These are phyloP conservation scores for Crocodylus rhombifer DNA, from an alignment of 2,797 vertebrate species.

Conservation along the genomic window DNA sequence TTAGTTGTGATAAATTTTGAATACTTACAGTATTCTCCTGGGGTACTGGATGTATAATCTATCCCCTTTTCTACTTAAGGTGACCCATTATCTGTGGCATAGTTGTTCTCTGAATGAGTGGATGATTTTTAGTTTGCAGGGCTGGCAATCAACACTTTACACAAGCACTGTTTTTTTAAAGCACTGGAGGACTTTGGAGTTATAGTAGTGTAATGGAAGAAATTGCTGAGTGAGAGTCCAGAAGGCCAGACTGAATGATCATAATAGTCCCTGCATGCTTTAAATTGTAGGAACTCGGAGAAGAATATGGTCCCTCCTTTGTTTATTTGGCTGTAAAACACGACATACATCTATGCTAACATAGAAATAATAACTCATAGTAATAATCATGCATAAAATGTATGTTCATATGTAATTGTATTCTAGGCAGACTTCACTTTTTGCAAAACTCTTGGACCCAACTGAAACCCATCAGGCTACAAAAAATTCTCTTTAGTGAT, in stretches of 20 bases:
- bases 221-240: background rate
- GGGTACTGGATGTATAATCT: background rate
- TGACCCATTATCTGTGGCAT: fast-evolving
- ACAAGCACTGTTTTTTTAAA: background rate
- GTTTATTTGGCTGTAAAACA: conserved; percentile 1
- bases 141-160: background rate
- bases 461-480: background rate
- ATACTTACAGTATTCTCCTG: background rate
- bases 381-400: background rate
- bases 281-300: background rate
- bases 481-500: fast-evolving
- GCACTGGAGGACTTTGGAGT: background rate
- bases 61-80: background rate
- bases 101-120: background rate
- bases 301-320: background rate
- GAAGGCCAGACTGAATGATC: background rate
- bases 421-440: background rate
- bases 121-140: background rate
- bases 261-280: background rate
- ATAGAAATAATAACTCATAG: background rate
- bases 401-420: background rate
- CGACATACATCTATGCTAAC: background rate
- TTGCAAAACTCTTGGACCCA: background rate
- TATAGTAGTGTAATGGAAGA: background rate
- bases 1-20: background rate